Evolutionary conservation across 2,113 vertebrate genomes (phyloP), one percentile per base, ranked within the genome.

Genomic region (Mormoops blainvillei): DNA sequence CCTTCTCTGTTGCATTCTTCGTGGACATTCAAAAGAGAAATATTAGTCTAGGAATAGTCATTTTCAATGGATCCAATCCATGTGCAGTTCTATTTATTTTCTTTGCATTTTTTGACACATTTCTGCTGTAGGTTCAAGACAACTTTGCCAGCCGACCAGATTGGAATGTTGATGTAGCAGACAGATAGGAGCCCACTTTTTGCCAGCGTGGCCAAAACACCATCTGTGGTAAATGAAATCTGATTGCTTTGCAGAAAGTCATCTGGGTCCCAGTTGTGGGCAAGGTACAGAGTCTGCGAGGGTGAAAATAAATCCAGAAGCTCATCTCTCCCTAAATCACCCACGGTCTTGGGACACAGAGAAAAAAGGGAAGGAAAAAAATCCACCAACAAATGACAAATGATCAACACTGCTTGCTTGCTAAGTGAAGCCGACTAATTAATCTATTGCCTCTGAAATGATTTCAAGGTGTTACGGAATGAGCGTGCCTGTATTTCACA

Each of bases 341-440:
- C 48, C 45, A 70, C 54, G 63, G 89, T 86, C 89, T 50, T 22
- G 16, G 43, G 82, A 85, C 89, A 89, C 63, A 9, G 86, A 92
- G 19, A 19, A 85, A 93, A 81, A 67, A 38, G 67, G 74, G 77
- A 96, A 71, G 73, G 58, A 81, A 87, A 81, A 87, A 91, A 26
- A 50, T 41, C 41, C 70, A 83, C 68, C 86, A 74, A 43, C 67
- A 58, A 54, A 65, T 95, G 95, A 94, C 77, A 74, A 82, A 91
- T 63, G 73, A 77, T 38, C 85, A 18, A 50, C 70, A 48, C 18
- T 7, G 50, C 71, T 82, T 76, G 41, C 93, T 74, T 54, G 71
- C 73, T 78, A 54, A 96, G 93, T 38, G 61, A 82, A 71, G 94
- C 82, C 70, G 97, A 88, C 81, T 77, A 36, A 94, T 95, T 77